A percentile compares a stretch with the other conserved stretches of the same genome.
Evolutionary conservation across 2,113 vertebrate species (phyloP).

Genomic region (Axis porcinus): DNA sequence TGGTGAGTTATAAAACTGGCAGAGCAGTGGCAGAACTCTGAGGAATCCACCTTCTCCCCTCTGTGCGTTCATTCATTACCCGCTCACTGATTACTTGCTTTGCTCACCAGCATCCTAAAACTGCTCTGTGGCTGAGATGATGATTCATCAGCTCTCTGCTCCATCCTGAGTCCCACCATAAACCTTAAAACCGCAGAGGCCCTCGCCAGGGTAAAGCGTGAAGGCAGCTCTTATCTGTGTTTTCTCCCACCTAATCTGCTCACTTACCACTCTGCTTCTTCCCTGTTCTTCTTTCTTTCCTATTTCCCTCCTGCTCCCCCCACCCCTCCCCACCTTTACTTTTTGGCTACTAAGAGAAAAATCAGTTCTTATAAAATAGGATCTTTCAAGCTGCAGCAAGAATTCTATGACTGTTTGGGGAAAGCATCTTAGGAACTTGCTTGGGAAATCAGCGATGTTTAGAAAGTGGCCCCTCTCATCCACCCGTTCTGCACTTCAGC

Average conservation of each 20-base stretch:
- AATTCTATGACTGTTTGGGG: background rate
- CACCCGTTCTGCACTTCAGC: background rate
- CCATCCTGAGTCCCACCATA: accelerated
- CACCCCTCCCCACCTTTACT: background rate
- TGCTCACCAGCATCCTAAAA: background rate
- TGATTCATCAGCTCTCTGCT: background rate
- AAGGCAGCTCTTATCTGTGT: background rate
- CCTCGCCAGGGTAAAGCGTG: background rate
- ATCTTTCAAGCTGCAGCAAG: background rate
- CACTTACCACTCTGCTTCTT: background rate
- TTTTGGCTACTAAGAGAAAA: background rate
- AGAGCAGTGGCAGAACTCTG: background rate
- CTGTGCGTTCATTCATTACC: background rate
- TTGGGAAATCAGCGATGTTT: background rate
- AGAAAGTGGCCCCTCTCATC: background rate
- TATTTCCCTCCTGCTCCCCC: background rate
- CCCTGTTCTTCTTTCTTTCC: background rate
- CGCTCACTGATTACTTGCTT: background rate
- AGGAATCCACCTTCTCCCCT: background rate
- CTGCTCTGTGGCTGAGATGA: background rate
- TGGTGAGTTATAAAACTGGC: background rate
- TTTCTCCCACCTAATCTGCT: background rate
- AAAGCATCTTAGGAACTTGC: background rate
- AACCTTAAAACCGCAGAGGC: background rate
- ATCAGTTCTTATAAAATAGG: background rate